Conservation (phyloP, 1,140 invertebrate genomes). For the Andricus grossulariae region DNA sequence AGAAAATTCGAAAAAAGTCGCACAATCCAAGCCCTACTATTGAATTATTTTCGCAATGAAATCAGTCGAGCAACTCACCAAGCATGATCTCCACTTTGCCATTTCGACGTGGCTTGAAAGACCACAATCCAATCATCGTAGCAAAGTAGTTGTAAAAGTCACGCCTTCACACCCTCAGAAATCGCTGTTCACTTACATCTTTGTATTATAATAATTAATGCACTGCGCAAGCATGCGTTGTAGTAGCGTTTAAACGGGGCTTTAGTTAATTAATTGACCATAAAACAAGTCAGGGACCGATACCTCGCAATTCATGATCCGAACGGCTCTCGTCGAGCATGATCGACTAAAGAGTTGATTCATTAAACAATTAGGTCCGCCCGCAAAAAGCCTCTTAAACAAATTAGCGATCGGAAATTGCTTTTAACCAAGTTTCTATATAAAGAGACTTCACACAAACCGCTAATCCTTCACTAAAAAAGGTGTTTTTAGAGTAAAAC, state of each 20-base stretch:
- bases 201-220: not conserved
- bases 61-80: constrained; percentile 68
- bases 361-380: not conserved
- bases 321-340: not conserved
- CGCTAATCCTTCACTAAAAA: too few relatives aligned
- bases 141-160: constrained; percentile 22
- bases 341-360: not conserved
- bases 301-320: not conserved
- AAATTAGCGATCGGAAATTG: not conserved
- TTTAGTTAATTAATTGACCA: constrained; percentile 3
- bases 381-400: too few relatives aligned
- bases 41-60: not conserved
- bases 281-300: not conserved
- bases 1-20: too few relatives aligned
- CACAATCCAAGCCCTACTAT: too few relatives aligned
- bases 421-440: not conserved
- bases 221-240: not conserved
- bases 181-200: not conserved
- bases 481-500: too few relatives aligned
- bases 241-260: not conserved
- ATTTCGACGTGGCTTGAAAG: constrained; percentile 75
- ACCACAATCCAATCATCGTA: constrained; percentile 75
- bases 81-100: constrained; percentile 77
- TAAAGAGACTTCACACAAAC: too few relatives aligned
- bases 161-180: not conserved